Base-by-base conservation (phyloP, 1,140 invertebrate species). In the Ladona fulva region DNA sequence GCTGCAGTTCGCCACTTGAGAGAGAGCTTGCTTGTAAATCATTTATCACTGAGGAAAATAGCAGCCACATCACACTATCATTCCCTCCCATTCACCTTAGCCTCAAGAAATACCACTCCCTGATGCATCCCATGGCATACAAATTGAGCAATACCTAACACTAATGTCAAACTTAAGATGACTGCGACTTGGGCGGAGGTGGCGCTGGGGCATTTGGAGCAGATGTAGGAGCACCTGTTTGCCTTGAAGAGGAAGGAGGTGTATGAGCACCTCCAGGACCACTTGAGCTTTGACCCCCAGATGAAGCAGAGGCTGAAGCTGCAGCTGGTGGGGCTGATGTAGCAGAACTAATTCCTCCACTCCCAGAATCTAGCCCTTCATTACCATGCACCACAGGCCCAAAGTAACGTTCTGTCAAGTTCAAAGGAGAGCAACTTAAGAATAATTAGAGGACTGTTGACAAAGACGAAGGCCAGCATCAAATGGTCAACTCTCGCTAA, bases 361-460 rank as follows among this genome's bases (percentile, higher is more conserved):
- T 73, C 19, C 25, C 25, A 25, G 44, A 25, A 78, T 84, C 83
- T 7, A 84, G 78, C 42, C 82, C 82, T 42, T 85, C 84, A 79
- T 80, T 84, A 78, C 80, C 83, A 80, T 85, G 84, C 75, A 85
- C 84, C 76, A 85, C 85, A 52, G 84, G 82, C 78, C 82, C 83
- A 83, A 85, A 85, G 80, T 84, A 85, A 44, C 85, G 82, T 78
- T 85, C 85, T 85, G 81, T 12, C 81, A 80, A 52, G 29, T 0
- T 78, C 79, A 77, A 78, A 80, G 74, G 73, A 77, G 5, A 76
- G 74, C 19, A 77, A 22, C 25, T 37, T 37, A 37, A 37, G 29
- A 37, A 37, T 37, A 37, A 37, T 37, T 37, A 37, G 29, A 37
- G 29, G 29, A 37, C 1, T 37, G 29, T 37, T 37, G 29, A 37